Evolutionary conservation across 2,113 vertebrate species (phyloP), one percentile per base, ranked within the genome.

Genomic region (Eulemur rufifrons): DNA sequence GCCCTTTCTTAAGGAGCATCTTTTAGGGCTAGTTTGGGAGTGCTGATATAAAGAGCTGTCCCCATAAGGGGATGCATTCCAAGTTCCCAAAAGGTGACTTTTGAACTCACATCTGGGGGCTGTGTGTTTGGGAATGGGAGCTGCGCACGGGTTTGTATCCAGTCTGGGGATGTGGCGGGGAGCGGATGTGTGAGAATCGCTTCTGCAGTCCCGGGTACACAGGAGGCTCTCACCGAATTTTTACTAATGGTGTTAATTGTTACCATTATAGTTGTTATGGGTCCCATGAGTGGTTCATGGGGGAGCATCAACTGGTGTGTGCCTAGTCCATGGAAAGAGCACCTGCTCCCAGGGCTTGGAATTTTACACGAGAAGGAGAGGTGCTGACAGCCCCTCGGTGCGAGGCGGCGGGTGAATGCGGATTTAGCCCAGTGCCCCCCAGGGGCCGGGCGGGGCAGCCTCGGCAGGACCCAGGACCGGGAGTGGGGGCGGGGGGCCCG

Each of bases 401-500:
- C 50, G 25, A 91, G 84, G 96, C 11, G 96, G 93, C 13, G 81
- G 86, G 92, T 45, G 23, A 17, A 3, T 4, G 61, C 1, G 17
- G 39, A 52, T 39, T 47, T 8, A 52, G 39, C 42, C 39, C 25
- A 27, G 84, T 3, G 81, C 23, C 68, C 32, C 45, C 63, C 47
- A 1, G 82, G 52, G 42, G 42, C 73, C 86, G 1, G 90, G 86
- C 32, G 52, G 21, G 23, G 50, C 61, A 42, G 78, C 59, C 84
- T 61, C 20, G 66, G 54, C 61, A 68, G 52, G 42, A 23, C 50
- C 23, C 61, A 68, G 52, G 42, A 23, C 50, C 23, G 23, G 92
- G 85, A 86, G 80, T 52, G 76, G 90, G 89, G 91, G 73, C 89
- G 63, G 52, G 45, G 85, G 86, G 64, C 76, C n/a, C 50, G 42